Conservation (phyloP, 2,797 vertebrate genomes). For the Phaenicophaeus curvirostris region DNA sequence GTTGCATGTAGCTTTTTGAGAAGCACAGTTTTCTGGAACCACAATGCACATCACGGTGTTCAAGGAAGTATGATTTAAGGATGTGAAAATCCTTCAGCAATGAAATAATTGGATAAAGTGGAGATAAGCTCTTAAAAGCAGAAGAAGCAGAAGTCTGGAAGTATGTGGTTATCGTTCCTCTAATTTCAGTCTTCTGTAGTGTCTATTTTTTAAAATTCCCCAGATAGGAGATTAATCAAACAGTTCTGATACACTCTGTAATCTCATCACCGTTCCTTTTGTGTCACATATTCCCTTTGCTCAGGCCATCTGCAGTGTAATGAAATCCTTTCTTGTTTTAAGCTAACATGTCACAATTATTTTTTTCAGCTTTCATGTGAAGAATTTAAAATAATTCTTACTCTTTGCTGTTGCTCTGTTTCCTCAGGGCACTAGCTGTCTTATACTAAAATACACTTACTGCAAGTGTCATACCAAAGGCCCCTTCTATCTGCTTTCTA, state of each 20-base stretch:
- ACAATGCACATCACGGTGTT: not conserved
- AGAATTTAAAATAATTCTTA: not conserved
- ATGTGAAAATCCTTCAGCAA: not conserved
- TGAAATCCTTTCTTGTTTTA: slow-evolving; percentile 19
- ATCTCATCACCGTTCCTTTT: not conserved
- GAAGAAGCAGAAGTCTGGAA: not conserved
- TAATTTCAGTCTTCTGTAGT: not conserved
- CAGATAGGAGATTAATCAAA: not conserved
- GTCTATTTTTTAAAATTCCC: slow-evolving; percentile 1
- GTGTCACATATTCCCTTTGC: not conserved
- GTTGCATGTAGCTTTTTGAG: not conserved
- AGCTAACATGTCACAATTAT: not conserved
- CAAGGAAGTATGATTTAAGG: not conserved
- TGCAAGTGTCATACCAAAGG: not conserved
- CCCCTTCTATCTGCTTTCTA: not conserved
- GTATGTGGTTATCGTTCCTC: not conserved
- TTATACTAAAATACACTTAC: not conserved
- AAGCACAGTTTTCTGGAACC: not conserved
- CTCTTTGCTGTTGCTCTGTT: not conserved
- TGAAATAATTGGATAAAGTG: not conserved
- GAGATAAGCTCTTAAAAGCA: not conserved
- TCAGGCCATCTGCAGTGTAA: not conserved
- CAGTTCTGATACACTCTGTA: not conserved
- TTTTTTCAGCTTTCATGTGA: slow-evolving; percentile 11
- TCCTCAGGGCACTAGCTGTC: not conserved